Evolutionary conservation across 2,113 vertebrate species (phyloP).

Genomic region (Phocoena sinus): DNA sequence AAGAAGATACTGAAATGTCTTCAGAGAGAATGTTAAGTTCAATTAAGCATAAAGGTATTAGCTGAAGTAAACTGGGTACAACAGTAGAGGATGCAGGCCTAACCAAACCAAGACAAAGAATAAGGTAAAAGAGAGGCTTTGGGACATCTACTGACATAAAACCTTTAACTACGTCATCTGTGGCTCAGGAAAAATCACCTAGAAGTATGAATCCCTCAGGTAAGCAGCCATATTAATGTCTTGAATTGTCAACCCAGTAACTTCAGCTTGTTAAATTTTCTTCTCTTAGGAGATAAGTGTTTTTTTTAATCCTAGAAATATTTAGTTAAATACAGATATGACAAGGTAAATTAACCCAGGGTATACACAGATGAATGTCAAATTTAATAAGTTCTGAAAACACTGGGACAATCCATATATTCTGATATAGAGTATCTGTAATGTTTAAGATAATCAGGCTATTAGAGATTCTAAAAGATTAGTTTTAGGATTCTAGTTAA

Average conservation of each 20-base stretch:
- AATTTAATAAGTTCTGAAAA: neutral
- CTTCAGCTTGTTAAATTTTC: neutral
- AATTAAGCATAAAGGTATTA: neutral
- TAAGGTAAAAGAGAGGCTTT: neutral
- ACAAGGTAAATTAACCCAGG: neutral
- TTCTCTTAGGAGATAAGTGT: neutral
- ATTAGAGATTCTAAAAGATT: neutral
- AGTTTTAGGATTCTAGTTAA: constrained; percentile 4
- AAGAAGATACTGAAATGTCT: neutral
- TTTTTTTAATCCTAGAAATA: constrained; percentile 9
- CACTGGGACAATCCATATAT: neutral
- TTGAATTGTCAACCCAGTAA: neutral
- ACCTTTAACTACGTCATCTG: neutral
- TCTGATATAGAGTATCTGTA: neutral
- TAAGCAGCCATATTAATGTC: neutral
- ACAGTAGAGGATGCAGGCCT: neutral
- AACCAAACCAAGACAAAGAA: neutral
- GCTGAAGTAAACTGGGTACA: neutral
- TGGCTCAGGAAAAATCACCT: neutral
- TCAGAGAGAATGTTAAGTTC: neutral
- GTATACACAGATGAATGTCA: neutral
- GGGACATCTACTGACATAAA: neutral
- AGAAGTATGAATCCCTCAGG: neutral
- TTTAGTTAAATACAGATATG: neutral
- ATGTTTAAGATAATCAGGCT: neutral